Evolutionary conservation across 2,888 invertebrate genomes (phyloP).

Genomic region (Julus scandinavius): DNA sequence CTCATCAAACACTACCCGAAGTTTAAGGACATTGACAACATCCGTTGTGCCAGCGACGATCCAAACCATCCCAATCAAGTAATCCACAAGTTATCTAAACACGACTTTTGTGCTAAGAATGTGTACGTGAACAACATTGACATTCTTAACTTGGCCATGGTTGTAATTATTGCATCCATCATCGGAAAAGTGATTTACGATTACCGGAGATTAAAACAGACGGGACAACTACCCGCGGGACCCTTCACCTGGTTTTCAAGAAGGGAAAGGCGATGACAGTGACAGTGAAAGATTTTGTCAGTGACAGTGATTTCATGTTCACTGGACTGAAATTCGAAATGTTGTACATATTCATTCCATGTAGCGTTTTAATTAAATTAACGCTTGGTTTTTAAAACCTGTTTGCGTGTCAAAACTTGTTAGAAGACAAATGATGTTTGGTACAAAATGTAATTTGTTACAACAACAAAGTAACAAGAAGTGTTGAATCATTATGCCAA

Average conservation of each 20-base stretch:
- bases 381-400: background rate
- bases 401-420: background rate
- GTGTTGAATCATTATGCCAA: too few relatives aligned
- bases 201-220: background rate
- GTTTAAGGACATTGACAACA: slow-evolving; percentile 50
- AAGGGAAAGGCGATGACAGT: background rate
- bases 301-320: too few relatives aligned
- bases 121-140: background rate
- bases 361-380: background rate
- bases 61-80: slow-evolving; percentile 7
- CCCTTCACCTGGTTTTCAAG: background rate
- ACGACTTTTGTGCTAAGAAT: slow-evolving; percentile 14
- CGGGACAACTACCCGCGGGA: background rate
- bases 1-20: background rate
- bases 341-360: background rate
- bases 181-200: background rate
- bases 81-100: slow-evolving; percentile 5
- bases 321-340: background rate
- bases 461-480: too few relatives aligned
- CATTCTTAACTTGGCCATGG: slow-evolving; percentile 6
- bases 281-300: too few relatives aligned
- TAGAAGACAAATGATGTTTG: too few relatives aligned
- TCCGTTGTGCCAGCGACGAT: slow-evolving; percentile 42
- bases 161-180: background rate
- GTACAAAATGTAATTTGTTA: too few relatives aligned